Conservation (phyloP, 2,113 vertebrate genomes). For the Podarcis muralis region DNA sequence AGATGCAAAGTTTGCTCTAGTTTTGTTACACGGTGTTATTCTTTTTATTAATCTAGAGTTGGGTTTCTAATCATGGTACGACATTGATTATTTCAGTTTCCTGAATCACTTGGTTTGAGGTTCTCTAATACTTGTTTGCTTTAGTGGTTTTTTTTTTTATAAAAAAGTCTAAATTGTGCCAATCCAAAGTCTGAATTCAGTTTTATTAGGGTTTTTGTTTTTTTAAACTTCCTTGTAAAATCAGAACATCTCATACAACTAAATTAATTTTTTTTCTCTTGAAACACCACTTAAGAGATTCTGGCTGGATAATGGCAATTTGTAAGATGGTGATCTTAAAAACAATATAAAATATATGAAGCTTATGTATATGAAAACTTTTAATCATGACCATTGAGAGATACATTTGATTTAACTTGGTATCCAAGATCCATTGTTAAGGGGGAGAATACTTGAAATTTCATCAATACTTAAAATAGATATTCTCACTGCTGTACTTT, state of each 20-base stretch:
- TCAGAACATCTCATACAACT: conserved; percentile 47
- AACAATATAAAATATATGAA: rapidly evolving
- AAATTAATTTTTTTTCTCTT: conserved; percentile 56
- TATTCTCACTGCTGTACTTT: not conserved
- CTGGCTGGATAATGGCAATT: conserved; percentile 38
- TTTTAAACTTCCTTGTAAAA: conserved; percentile 54
- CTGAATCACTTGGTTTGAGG: conserved; percentile 55
- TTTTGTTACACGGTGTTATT: conserved; percentile 45
- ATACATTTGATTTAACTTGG: rapidly evolving
- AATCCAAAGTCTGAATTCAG: conserved; percentile 27
- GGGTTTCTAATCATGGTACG: conserved; percentile 69
- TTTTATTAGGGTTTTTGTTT: conserved; percentile 18
- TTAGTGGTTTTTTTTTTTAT: conserved; percentile 19
- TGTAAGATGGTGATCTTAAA: conserved; percentile 30
- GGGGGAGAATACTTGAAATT: not conserved
- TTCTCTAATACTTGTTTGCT: conserved; percentile 67
- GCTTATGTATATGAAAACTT: not conserved
- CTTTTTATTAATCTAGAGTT: conserved; percentile 54
- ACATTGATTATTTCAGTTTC: conserved; percentile 66
- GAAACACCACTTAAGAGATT: conserved; percentile 53
- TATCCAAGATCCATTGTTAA: not conserved
- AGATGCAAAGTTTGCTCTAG: conserved; percentile 50
- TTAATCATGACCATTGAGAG: not conserved
- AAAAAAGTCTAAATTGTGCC: conserved; percentile 68
- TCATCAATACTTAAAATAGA: conserved; percentile 6